phyloP scores from a whole-genome alignment of 1,140 invertebrate genomes.

The Zaprionus davidi region DNA sequence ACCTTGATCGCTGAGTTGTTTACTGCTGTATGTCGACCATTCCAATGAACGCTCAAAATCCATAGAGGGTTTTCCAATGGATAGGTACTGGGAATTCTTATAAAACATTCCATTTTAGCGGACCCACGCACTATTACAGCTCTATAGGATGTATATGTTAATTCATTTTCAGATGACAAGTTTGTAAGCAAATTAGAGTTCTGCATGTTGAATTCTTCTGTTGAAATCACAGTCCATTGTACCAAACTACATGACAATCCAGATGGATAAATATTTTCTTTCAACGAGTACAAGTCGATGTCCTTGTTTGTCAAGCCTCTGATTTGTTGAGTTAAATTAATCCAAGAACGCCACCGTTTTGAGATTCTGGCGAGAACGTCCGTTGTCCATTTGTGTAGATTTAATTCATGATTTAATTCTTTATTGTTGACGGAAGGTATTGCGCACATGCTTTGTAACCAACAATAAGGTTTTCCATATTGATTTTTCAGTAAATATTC shows the following conservation, averaged over 20 bases:
- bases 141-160: constrained; percentile 88
- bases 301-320: constrained; percentile 90
- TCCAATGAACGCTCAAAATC: constrained; percentile 89
- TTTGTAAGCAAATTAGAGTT: constrained; percentile 86
- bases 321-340: constrained; percentile 91
- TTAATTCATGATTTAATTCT: constrained; percentile 82
- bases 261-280: constrained; percentile 75
- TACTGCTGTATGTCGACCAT: constrained; percentile 87
- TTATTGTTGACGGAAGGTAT: constrained; percentile 64
- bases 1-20: constrained; percentile 90
- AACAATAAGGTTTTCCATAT: constrained; percentile 93
- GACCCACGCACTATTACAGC: constrained; percentile 89
- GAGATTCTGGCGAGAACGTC: constrained; percentile 87
- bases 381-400: constrained; percentile 84
- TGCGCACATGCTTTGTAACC: constrained; percentile 95
- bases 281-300: constrained; percentile 83
- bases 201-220: constrained; percentile 87
- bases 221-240: constrained; percentile 89
- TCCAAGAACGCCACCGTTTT: constrained; percentile 89
- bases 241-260: constrained; percentile 86
- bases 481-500: constrained; percentile 73
- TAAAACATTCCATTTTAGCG: constrained; percentile 90
- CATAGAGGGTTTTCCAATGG: constrained; percentile 91
- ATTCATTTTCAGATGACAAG: constrained; percentile 86
- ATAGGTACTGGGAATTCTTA: constrained; percentile 92